Percentiles rank a stretch among this genome's conserved stretches.
phyloP scores from a whole-genome alignment of 2,888 invertebrate genomes.

The Nesidiocoris tenuis region DNA sequence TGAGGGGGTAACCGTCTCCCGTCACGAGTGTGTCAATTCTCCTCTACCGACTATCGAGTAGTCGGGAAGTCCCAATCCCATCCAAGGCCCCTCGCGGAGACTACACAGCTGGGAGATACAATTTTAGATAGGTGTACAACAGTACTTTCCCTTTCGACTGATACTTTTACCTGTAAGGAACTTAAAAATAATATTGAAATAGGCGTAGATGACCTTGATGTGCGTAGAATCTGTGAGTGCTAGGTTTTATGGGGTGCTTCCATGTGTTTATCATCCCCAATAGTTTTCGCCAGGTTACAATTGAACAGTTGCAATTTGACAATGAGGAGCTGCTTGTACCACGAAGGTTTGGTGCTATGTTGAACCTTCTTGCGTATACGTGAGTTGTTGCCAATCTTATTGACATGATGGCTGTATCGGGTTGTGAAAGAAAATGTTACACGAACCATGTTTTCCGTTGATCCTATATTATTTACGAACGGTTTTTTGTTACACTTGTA shows the following conservation, averaged over 20 bases:
- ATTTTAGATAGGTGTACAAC: not conserved
- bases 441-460: no score
- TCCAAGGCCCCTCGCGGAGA: not conserved
- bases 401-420: not conserved
- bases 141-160: slow-evolving; percentile 23
- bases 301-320: not conserved
- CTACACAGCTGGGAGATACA: not conserved
- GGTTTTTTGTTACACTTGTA: not conserved
- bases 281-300: not conserved
- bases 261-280: slow-evolving; percentile 1
- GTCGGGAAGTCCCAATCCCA: not conserved
- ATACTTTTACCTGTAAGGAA: slow-evolving; percentile 16
- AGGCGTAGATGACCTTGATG: not conserved
- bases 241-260: slow-evolving; percentile 19
- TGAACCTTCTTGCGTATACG: not conserved
- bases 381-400: slow-evolving; percentile 5
- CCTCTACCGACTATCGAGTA: slow-evolving; percentile 17
- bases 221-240: not conserved
- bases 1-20: slow-evolving; percentile 25
- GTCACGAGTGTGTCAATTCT: slow-evolving; percentile 30
- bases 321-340: not conserved
- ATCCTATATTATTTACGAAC: no score
- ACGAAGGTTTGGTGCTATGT: not conserved
- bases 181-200: not conserved
- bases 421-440: not conserved